Conservation (phyloP, 2,113 vertebrate species). For the Trinectes maculatus region DNA sequence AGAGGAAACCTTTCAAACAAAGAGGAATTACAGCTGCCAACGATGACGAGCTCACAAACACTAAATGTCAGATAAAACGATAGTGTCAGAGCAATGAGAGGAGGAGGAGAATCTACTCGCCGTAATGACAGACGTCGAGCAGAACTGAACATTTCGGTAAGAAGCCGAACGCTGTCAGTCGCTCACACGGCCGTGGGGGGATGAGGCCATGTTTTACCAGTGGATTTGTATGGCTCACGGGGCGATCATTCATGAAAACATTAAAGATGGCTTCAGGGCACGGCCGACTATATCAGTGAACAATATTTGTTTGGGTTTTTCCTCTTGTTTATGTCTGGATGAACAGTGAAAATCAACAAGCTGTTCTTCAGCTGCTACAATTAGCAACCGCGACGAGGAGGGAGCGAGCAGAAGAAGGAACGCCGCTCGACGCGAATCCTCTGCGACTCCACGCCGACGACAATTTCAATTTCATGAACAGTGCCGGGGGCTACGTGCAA, state of each 20-base stretch:
- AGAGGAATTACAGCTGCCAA: not conserved
- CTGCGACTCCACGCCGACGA: conserved; percentile 5
- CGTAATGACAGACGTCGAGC: too few relatives aligned
- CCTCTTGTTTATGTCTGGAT: too few relatives aligned
- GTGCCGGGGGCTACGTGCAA: conserved; percentile 17
- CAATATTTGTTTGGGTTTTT: not conserved
- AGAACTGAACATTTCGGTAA: not conserved
- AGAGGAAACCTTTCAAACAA: not conserved
- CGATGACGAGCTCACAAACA: not conserved
- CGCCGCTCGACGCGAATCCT: conserved; percentile 3
- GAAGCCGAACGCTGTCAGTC: not conserved
- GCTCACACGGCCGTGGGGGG: too few relatives aligned
- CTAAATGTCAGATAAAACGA: not conserved
- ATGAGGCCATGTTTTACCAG: not conserved
- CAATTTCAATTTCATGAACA: conserved; percentile 31
- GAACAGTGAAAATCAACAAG: not conserved
- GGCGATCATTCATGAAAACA: not conserved
- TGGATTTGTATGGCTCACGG: not conserved
- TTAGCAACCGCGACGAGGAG: conserved; percentile 2
- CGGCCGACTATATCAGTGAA: not conserved
- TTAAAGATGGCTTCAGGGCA: not conserved
- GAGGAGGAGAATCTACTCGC: not conserved
- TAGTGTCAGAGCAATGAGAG: not conserved
- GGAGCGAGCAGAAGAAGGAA: not conserved
- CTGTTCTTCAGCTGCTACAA: not conserved